phyloP scores from a whole-genome alignment of 1,140 invertebrate genomes.

The Meloidogyne chitwoodi region DNA sequence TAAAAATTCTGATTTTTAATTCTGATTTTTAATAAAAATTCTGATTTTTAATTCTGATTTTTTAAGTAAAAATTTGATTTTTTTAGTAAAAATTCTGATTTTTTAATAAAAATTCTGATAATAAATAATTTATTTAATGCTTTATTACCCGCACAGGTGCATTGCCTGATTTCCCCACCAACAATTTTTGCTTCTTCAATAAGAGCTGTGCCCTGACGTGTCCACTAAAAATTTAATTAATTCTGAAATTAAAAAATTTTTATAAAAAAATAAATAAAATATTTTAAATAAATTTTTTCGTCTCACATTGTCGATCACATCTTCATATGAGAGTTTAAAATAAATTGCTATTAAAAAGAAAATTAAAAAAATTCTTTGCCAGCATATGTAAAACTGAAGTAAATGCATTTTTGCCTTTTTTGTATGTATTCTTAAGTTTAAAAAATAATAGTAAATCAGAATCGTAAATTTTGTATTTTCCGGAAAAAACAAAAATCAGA shows the following conservation, averaged over 20 bases:
- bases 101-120: too few relatives aligned
- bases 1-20: too few relatives aligned
- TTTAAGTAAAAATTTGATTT: too few relatives aligned
- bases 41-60: too few relatives aligned
- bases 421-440: neutral
- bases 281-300: neutral
- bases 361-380: neutral
- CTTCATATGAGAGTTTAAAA: neutral
- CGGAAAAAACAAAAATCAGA: too few relatives aligned
- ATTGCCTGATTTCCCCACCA: constrained; percentile 41
- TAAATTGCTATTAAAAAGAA: neutral
- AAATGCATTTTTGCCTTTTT: neutral
- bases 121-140: too few relatives aligned
- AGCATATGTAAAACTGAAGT: neutral
- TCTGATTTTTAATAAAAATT: too few relatives aligned
- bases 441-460: neutral
- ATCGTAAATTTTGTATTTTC: neutral
- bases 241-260: neutral
- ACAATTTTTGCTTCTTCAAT: constrained; percentile 34
- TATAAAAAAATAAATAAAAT: neutral
- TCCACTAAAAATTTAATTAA: constrained; percentile 12
- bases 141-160: constrained; percentile 31
- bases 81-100: too few relatives aligned
- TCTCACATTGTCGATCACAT: constrained; percentile 26
- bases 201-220: constrained; percentile 22